phyloP scores from a whole-genome alignment of 2,113 vertebrate genomes.

The Dissostichus mawsoni region DNA sequence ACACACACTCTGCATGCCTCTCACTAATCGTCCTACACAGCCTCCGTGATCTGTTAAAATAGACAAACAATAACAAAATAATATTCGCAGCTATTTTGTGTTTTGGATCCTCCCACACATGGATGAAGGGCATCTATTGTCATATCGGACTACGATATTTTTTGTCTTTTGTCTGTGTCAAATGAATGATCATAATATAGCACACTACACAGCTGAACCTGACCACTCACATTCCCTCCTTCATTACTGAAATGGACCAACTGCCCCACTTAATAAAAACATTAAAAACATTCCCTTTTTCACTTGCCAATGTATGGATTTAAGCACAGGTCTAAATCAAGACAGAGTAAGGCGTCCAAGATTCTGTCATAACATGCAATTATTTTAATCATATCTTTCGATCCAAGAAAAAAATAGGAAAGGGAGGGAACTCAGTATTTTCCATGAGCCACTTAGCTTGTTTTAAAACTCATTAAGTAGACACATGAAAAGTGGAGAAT shows the following conservation, averaged over 20 bases:
- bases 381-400: too few species aligned
- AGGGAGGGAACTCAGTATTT: background rate
- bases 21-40: constrained; percentile 25
- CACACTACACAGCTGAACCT: background rate
- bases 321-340: too few species aligned
- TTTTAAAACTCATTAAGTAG: background rate
- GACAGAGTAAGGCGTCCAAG: too few species aligned
- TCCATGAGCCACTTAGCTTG: background rate
- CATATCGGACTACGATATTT: background rate
- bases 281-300: background rate
- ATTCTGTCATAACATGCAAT: too few species aligned
- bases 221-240: background rate
- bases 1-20: constrained; percentile 17
- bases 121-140: background rate
- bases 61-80: constrained; percentile 7
- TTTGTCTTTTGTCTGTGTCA: background rate
- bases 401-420: background rate
- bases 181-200: background rate
- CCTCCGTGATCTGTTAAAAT: constrained; percentile 24
- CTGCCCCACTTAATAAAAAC: background rate
- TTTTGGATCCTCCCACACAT: background rate
- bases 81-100: background rate
- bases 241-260: background rate
- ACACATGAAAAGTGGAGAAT: background rate
- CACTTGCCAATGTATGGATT: background rate